A percentile compares a stretch with the other conserved stretches of the same genome.
These are phyloP conservation scores for Asobara japonica DNA, from an alignment of 1,140 invertebrate genomes.

Conservation along the genomic window DNA sequence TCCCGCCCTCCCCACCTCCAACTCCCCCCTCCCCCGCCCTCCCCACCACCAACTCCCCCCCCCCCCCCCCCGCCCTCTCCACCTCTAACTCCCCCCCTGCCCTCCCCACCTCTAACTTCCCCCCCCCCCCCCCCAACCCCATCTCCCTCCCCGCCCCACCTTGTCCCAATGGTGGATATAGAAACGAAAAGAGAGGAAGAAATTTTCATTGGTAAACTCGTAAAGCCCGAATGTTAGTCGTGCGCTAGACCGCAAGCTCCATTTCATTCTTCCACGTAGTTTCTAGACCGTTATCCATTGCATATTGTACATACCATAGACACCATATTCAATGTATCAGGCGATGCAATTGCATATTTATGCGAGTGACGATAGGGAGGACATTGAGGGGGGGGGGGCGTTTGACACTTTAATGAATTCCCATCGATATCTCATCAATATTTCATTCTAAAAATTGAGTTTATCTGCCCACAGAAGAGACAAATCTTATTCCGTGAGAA, in stretches of 20 bases:
- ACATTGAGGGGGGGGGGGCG: background rate
- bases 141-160: too few relatives aligned
- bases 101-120: too few relatives aligned
- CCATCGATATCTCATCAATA: background rate
- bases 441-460: background rate
- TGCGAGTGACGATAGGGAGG: background rate
- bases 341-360: background rate
- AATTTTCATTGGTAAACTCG: slow-evolving; percentile 15
- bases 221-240: slow-evolving; percentile 9
- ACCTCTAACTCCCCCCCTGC: too few relatives aligned
- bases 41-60: too few relatives aligned
- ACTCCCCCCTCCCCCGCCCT: too few relatives aligned
- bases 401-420: slow-evolving; percentile 1
- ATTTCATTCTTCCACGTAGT: background rate
- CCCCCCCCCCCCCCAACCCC: too few relatives aligned
- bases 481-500: background rate
- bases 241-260: slow-evolving; percentile 1
- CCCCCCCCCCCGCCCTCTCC: too few relatives aligned
- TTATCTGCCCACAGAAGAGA: background rate
- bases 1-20: too few relatives aligned
- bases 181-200: background rate
- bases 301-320: slow-evolving; percentile 10
- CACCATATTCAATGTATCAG: background rate
- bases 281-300: background rate
- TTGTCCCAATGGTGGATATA: background rate